Base-by-base conservation (phyloP, 2,888 invertebrate genomes). In the Erebia aethiops region DNA sequence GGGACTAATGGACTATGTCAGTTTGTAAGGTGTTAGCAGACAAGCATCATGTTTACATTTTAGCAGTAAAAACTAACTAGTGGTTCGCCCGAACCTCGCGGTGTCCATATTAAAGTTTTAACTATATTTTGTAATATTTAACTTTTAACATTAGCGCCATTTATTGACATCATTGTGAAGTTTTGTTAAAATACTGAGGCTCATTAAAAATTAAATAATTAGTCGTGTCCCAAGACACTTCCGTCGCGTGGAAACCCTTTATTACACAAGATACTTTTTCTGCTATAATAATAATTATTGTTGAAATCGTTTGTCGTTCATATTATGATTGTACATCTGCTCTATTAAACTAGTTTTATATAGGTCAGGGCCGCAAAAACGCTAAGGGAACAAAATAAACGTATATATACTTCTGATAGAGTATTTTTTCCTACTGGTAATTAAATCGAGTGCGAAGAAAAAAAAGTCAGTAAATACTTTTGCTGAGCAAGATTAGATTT, bases 291-390 rank as follows among this genome's bases (percentile, higher is more conserved):
- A n/a, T 7, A 51, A n/a, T 54, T 18, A 54, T 54, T 54, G 18
- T 41, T 35, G 4, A 13, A 14, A 26, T 26, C 11, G n/a, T 64
- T 10, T 41, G 41, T 7, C 2, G 54, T 54, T 35, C 18, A 64
- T 52, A n/a, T 3, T 26, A 4, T 26, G 26, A 26, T 26, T 14
- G 26, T 73, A 63, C 18, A 69, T 62, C 56, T 52, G 74, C 52
- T 61, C 74, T 61, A 74, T 60, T 74, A 61, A 71, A 62, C 72
- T 70, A 68, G 65, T 61, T 70, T 51, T 57, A 70, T 62, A 67
- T 65, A 43, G 74, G 74, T 70, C 74, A 72, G 13, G 74, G 74
- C 65, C 66, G 49, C 26, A 49, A 51, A 56, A 70, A 69, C 71
- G 68, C 62, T 57, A 18, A 64, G 71, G 64, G 62, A 66, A 69